Base-by-base conservation (phyloP, 1,140 invertebrate species). In the Dryas iulia region DNA sequence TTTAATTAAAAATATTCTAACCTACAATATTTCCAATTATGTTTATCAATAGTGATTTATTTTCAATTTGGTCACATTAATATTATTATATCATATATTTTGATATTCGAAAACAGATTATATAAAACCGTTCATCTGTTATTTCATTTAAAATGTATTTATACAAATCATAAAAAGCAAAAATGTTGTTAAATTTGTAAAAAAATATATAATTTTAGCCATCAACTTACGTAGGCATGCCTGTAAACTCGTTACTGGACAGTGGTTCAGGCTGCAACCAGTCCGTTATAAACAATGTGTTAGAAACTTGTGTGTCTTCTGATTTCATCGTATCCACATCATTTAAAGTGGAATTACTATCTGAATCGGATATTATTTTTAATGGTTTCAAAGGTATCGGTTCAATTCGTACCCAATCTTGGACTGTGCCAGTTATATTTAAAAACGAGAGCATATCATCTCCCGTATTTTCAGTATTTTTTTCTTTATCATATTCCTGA, bases 211-310 rank as follows among this genome's bases (percentile, higher is more conserved):
- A 61, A 12, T 24, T 7, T 57, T 58, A 62, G 25, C 8, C 54
- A 59, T 39, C 62, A 54, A 79, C 86, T 86, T 83, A 91, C 89
- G 89, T 89, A 14, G 87, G 87, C 52, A 89, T 68, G 30, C 60
- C 86, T n/a, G 83, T 80, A 66, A 95, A 95, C 47, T 93, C 72
- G 18, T 71, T 79, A 52, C 73, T 78, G 0, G 72, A 66, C 14
- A 92, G 64, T 3, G 82, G 79, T 63, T 86, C 81, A 8, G 89
- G 74, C 5, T 86, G 84, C 14, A 88, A 63, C 89, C 89, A 92
- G 59, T 91, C 85, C 0, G 85, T 79, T 76, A 91, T 82, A 56
- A 84, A 88, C 33, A 86, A 56, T 0, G 82, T 80, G 60, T 82
- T 76, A 4, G 79, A 75, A 62, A 56, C 31, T 12, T 67, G 26